A percentile compares a stretch with the other conserved stretches of the same genome.
Evolutionary conservation across 2,888 invertebrate species (phyloP).

Genomic region (Mesorhabditis belari): DNA sequence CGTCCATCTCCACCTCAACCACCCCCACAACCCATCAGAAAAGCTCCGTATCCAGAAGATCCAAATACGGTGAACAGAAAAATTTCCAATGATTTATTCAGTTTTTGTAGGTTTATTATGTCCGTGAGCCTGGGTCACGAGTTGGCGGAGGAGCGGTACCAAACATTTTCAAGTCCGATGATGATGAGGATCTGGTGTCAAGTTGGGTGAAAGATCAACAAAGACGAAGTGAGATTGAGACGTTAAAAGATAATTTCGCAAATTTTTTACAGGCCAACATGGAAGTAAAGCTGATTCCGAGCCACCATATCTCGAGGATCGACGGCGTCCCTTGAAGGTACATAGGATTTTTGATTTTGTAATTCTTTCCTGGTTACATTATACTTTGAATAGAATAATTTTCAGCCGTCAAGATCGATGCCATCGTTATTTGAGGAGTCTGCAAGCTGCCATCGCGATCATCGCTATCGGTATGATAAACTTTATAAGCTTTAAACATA

Average conservation of each 20-base stretch:
- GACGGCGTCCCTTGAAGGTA: neutral
- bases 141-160: neutral
- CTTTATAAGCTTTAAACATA: too few species aligned
- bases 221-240: conserved; percentile 18
- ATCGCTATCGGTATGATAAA: conserved; percentile 9
- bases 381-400: too few species aligned
- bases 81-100: neutral
- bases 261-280: neutral
- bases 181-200: conserved; percentile 32
- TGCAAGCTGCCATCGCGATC: conserved; percentile 22
- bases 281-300: neutral
- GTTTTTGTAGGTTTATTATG: neutral
- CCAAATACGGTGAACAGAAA: conserved; percentile 8
- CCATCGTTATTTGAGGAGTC: conserved; percentile 43
- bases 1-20: conserved; percentile 12
- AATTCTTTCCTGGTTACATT: too few species aligned
- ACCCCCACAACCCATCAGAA: conserved; percentile 17
- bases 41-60: conserved; percentile 27
- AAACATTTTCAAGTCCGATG: neutral
- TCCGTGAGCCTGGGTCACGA: neutral
- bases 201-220: conserved; percentile 34
- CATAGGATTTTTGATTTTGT: neutral
- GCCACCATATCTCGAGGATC: neutral
- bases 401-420: conserved; percentile 40
- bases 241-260: too few species aligned